phyloP scores from a whole-genome alignment of 2,888 invertebrate species.

The Abrostola tripartita region DNA sequence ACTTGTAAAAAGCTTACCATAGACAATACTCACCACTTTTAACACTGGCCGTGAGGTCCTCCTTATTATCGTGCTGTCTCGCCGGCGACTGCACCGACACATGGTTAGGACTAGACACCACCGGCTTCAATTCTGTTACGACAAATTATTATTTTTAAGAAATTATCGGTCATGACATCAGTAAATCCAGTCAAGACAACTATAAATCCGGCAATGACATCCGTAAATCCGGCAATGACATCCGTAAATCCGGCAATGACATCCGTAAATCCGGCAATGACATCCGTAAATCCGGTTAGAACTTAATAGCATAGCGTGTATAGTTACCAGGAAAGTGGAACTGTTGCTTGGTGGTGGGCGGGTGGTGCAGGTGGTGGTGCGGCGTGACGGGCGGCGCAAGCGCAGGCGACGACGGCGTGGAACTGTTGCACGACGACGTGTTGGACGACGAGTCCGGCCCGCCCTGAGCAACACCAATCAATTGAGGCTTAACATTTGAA shows the following conservation, averaged over 20 bases:
- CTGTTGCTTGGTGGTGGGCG: conserved; percentile 85
- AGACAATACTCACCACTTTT: conserved; percentile 76
- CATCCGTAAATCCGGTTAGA: neutral
- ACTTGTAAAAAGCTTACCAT: neutral
- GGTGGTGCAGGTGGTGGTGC: conserved; percentile 80
- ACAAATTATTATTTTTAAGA: conserved; percentile 14
- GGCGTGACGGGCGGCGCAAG: conserved; percentile 86
- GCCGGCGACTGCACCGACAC: conserved; percentile 71
- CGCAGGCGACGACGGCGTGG: conserved; percentile 98
- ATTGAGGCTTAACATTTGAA: neutral
- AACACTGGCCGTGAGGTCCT: conserved; percentile 73
- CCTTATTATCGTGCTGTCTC: conserved; percentile 64
- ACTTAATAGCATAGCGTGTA: neutral
- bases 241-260: neutral
- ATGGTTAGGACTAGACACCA: conserved; percentile 78
- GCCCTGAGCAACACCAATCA: conserved; percentile 75
- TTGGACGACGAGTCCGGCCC: conserved; percentile 96
- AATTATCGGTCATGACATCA: neutral
- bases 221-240: neutral
- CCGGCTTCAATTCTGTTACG: conserved; percentile 75
- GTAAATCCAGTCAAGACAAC: neutral
- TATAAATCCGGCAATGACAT: neutral
- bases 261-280: neutral
- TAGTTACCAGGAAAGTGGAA: conserved; percentile 93
- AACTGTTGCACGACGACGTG: conserved; percentile 98